A percentile compares a stretch with the other conserved stretches of the same genome.
phyloP scores from a whole-genome alignment of 2,888 invertebrate species.

The Heteromurus nitidus region DNA sequence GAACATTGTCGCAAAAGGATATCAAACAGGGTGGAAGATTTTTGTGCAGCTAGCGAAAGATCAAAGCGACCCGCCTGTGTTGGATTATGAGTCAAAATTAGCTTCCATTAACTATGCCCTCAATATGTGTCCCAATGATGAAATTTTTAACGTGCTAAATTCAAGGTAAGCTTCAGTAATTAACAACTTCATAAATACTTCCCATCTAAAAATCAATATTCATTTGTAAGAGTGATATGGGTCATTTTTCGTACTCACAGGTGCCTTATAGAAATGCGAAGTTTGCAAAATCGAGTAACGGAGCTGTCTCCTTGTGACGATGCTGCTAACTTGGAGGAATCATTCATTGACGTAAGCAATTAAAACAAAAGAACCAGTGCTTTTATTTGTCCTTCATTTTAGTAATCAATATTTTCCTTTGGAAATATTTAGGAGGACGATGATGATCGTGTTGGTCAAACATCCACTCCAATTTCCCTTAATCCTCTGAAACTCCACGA shows the following conservation, averaged over 20 bases:
- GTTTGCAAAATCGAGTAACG: constrained; percentile 61
- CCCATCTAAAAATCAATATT: too few relatives aligned
- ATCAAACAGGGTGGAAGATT: constrained; percentile 79
- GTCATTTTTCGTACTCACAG: constrained; percentile 33
- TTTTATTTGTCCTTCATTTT: not conserved
- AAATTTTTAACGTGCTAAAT: constrained; percentile 71
- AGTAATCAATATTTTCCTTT: constrained; percentile 9
- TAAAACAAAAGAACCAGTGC: not conserved
- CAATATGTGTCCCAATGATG: constrained; percentile 71
- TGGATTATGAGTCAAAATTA: constrained; percentile 70
- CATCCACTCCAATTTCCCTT: constrained; percentile 46
- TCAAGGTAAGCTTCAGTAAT: constrained; percentile 63
- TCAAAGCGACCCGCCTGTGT: constrained; percentile 73
- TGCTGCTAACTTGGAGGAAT: constrained; percentile 30
- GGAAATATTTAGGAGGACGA: not conserved
- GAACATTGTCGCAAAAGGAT: constrained; percentile 77
- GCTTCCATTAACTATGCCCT: constrained; percentile 72
- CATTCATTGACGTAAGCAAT: constrained; percentile 56
- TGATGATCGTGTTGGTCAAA: not conserved
- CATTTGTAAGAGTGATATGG: not conserved
- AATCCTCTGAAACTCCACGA: constrained; percentile 67
- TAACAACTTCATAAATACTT: too few relatives aligned
- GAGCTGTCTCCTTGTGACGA: constrained; percentile 59
- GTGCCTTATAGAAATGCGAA: constrained; percentile 70
- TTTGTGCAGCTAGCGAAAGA: constrained; percentile 78